A percentile compares a stretch with the other conserved stretches of the same genome.
Evolutionary conservation across 2,113 vertebrate genomes (phyloP).

Genomic region (Crotalus tigris): DNA sequence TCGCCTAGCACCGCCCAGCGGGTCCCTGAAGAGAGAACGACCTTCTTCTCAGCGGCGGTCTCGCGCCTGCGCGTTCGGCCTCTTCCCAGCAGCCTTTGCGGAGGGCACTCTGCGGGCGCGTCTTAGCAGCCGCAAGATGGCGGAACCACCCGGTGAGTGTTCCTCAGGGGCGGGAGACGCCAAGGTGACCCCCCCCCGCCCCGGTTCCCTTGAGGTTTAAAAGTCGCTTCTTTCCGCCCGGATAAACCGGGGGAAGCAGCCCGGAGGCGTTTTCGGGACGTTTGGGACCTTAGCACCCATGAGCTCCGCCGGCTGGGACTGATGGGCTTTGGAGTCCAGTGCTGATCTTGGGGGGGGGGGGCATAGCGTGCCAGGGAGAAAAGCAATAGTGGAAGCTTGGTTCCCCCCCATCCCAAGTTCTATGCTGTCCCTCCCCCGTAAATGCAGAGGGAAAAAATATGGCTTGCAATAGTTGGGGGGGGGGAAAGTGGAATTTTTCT

Average conservation of each 20-base stretch:
- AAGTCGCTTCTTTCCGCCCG: background rate
- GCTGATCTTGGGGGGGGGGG: background rate
- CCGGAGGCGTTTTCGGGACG: background rate
- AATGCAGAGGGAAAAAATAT: background rate
- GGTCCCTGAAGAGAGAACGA: background rate
- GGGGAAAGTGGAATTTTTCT: no score
- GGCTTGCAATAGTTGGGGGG: no score
- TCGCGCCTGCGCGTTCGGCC: background rate
- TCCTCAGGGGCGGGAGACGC: background rate
- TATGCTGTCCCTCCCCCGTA: background rate
- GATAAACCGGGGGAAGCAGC: background rate
- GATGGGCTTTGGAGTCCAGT: background rate
- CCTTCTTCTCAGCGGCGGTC: conserved; percentile 31
- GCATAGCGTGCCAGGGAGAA: background rate
- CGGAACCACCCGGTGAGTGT: conserved; percentile 52
- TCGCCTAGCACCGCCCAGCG: rapidly evolving
- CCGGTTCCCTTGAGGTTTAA: background rate
- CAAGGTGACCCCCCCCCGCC: background rate
- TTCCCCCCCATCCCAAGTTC: background rate
- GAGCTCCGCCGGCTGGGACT: background rate
- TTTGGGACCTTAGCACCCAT: background rate
- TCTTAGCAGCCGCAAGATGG: conserved; percentile 42
- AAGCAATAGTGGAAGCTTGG: background rate
- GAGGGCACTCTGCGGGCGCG: background rate
- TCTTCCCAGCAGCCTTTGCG: background rate